A percentile compares a stretch with the other conserved stretches of the same genome.
Evolutionary conservation across 2,113 vertebrate genomes (phyloP).

Genomic region (Ceyx melanurus): DNA sequence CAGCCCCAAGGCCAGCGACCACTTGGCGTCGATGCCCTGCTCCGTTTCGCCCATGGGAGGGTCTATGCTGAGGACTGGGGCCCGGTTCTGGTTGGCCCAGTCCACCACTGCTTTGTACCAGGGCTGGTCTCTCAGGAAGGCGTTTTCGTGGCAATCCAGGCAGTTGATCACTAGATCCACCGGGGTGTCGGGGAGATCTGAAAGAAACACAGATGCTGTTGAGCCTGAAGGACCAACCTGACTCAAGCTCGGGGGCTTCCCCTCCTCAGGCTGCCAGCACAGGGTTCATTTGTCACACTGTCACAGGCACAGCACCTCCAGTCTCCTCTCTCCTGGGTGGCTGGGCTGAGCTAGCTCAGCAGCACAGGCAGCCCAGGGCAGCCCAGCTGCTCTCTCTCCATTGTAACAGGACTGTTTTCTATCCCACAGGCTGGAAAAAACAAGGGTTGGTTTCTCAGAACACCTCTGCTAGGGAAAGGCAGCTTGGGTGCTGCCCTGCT

Average conservation of each 20-base stretch:
- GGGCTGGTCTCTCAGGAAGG: constrained; percentile 92
- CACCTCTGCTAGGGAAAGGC: neutral
- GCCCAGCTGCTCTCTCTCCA: rapidly evolving
- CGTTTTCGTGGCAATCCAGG: constrained; percentile 94
- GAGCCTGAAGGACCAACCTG: neutral
- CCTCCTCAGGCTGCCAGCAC: neutral
- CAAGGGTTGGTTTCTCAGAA: neutral
- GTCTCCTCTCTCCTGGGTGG: no score
- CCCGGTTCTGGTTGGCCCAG: constrained; percentile 97
- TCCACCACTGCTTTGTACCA: constrained; percentile 95
- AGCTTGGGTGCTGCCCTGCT: neutral
- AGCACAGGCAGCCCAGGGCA: neutral
- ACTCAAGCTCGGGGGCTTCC: neutral
- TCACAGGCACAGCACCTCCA: no score
- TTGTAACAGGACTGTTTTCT: neutral
- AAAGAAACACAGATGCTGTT: neutral
- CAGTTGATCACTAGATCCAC: constrained; percentile 98
- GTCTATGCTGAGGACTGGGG: constrained; percentile 94
- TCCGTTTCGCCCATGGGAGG: constrained; percentile 87
- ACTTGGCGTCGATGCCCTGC: constrained; percentile 93
- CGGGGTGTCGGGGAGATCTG: constrained; percentile 93
- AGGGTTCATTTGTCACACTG: no score
- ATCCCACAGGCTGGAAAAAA: neutral
- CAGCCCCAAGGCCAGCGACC: constrained; percentile 93
- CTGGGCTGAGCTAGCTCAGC: neutral